Evolutionary conservation across 2,113 vertebrate species (phyloP), one percentile per base, ranked within the genome.

Genomic region (Uropsilus gracilis): DNA sequence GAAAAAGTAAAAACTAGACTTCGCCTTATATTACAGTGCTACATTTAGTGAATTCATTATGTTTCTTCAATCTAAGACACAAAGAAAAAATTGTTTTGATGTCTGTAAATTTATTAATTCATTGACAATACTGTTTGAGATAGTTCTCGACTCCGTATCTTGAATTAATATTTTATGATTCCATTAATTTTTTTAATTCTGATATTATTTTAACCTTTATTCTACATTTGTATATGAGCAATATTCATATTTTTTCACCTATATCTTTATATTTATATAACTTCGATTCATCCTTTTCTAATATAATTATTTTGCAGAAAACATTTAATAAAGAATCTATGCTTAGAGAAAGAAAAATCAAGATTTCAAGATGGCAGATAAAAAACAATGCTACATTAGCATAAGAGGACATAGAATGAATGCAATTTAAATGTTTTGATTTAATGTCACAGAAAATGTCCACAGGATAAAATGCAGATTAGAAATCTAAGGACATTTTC

Each of bases 401-500:
- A 13, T 72, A 37, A 46, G 89, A 85, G 16, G 2, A 68, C 22
- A 39, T 69, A 90, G 91, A 46, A 30, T 73, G 46, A 94, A 28
- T n/a, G 0, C 5, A 26, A 81, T 93, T 97, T 94, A 22, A 94
- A 24, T 92, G 72, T 34, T 69, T 18, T 92, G 8, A 72, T 96
- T 96, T 96, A 90, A 85, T 34, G 78, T 0, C 50, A 69, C 72
- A 72, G 94, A 89, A 90, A 88, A 95, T 93, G 50, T 90, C 32
- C n/a, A 50, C 34, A 84, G 46, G 68, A 94, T 4, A 91, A 66
- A 96, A 90, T 91, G 95, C 37, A 95, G 55, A 86, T n/a, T 96
- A 89, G 91, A 97, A 97, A 95, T 20, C 4, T 84, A 71, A 34
- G 8, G 3, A 89, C 83, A 37, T 63, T 95, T 97, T 97, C 84